Evolutionary conservation across 92 coral and sea anemone species (phyloP), one percentile per base, ranked within the genome.

Genomic region (Bergia puertoricense): DNA sequence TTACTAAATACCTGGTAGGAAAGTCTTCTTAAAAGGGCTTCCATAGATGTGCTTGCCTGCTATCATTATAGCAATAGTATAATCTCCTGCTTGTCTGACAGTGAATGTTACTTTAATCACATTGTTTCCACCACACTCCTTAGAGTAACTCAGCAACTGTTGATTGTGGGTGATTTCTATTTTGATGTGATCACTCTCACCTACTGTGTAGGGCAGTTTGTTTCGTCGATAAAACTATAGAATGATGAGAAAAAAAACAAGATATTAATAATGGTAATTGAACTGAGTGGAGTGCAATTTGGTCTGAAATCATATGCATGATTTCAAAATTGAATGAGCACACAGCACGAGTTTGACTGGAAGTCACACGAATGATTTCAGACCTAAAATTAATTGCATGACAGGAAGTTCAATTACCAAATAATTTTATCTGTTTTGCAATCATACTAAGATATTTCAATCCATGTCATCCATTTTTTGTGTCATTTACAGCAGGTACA

Each of bases 11-110:
- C 99, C 99, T 92, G 99, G 98, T 36, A 93, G 39, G 89, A 97
- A 97, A 8, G 92, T 90, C 77, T 93, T 97, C 20, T 30, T 88
- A 77, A 97, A 97, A 22, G 99, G 99, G 73, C 99, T 97, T 36
- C 93, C 97, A 8, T 41, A 57, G 86, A 95, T 91, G 68, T 92
- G 93, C 40, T 85, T 88, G 6, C 98, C 98, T 22, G 71, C 78
- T 0, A 88, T 90, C 75, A 97, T 86, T 50, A 95, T 87, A 46
- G 99, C 91, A 72, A 97, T 94, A 30, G 76, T 88, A 68, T 97
- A 97, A n/a, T 77, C 80, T 62, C 99, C 99, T 44, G 98, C 95
- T 62, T 94, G 85, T 80, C 95, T 93, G 0, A 94, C 98, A 76
- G 98, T 94, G 82, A 97, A 97, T 4, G 95, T 92, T 44, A 97